Conservation (phyloP, 2,113 vertebrate genomes). For the Calypte anna region DNA sequence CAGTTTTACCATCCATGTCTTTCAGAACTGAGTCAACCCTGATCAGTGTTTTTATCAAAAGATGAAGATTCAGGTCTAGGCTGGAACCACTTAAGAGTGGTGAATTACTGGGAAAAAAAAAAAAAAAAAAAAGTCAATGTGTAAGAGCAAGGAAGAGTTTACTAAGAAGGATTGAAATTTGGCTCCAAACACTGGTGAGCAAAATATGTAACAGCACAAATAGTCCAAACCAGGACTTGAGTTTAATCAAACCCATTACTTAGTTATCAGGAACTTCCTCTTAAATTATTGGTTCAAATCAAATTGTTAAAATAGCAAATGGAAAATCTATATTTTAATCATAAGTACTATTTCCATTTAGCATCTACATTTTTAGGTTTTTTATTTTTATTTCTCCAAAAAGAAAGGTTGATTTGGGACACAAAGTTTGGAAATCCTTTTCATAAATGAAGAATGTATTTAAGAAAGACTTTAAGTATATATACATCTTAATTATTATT, state of each 20-base stretch:
- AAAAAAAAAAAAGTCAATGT: not conserved
- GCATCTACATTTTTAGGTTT: not conserved
- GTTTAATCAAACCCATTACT: not conserved
- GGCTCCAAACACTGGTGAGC: not conserved
- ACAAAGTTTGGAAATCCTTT: not conserved
- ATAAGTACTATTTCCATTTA: not conserved
- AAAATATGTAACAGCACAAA: not conserved
- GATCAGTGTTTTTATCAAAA: slow-evolving; percentile 32
- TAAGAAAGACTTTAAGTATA: not conserved
- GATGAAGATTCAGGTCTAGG: slow-evolving; percentile 40
- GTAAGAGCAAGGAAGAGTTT: not conserved
- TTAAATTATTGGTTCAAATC: not conserved
- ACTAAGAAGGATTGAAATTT: not conserved
- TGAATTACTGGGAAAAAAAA: not conserved
- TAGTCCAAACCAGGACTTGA: not conserved
- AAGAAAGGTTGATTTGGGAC: not conserved
- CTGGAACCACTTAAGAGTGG: not conserved
- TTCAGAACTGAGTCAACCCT: slow-evolving; percentile 17
- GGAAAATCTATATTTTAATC: not conserved
- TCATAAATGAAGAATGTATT: not conserved
- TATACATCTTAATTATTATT: not conserved
- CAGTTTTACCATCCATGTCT: not conserved
- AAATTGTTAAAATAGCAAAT: not conserved
- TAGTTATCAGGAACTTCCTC: not conserved
- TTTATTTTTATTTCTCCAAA: too few species aligned